A percentile compares a stretch with the other conserved stretches of the same genome.
Evolutionary conservation across 92 coral and sea anemone genomes (phyloP).

Genomic region (Parazoanthus atlanticus): DNA sequence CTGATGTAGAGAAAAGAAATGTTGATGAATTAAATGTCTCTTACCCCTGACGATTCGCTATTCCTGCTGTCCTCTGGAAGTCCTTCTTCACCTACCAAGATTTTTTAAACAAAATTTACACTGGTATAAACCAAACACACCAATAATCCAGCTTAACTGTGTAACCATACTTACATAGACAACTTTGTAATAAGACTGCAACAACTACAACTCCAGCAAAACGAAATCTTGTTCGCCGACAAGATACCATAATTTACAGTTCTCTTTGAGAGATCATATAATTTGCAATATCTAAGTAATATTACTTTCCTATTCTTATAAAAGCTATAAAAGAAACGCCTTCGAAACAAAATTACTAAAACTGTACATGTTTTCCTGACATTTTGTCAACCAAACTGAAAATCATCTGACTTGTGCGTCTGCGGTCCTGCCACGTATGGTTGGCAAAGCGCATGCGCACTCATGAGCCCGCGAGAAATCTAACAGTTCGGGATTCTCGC

Average conservation of each 20-base stretch:
- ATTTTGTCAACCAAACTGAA: background rate
- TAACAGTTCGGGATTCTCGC: background rate
- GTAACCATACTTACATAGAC: slow-evolving; percentile 13
- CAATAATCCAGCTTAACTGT: background rate
- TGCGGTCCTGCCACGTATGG: slow-evolving; percentile 51
- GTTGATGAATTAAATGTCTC: background rate
- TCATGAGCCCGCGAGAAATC: background rate
- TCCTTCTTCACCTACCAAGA: slow-evolving; percentile 21
- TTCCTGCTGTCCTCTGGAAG: background rate
- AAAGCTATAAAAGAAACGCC: slow-evolving; percentile 19
- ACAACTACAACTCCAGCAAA: background rate
- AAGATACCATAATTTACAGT: slow-evolving; percentile 2
- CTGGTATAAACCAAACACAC: background rate
- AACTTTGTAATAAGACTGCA: slow-evolving; percentile 10
- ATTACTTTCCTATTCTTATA: background rate
- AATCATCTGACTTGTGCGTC: slow-evolving; percentile 29
- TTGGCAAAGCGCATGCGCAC: slow-evolving; percentile 26
- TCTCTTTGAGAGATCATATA: background rate
- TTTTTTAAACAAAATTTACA: background rate
- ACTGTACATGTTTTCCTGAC: background rate
- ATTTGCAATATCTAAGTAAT: background rate
- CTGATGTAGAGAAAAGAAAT: background rate
- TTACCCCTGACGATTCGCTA: slow-evolving; percentile 10
- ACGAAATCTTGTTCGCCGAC: background rate
- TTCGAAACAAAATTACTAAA: slow-evolving; percentile 5